Evolutionary conservation across 2,888 invertebrate genomes (phyloP).

Genomic region (Autographa pulchrina): DNA sequence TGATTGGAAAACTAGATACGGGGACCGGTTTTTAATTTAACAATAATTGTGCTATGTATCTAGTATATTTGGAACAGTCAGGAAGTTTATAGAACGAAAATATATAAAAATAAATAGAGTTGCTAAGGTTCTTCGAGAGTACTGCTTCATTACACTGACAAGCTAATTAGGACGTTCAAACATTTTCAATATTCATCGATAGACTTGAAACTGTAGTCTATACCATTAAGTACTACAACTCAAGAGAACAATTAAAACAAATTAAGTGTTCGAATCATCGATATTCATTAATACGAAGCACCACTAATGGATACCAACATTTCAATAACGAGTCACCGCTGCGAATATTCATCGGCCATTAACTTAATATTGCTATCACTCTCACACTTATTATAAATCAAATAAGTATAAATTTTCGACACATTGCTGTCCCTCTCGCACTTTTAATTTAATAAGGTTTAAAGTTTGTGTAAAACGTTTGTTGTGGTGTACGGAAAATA

Average conservation of each 20-base stretch:
- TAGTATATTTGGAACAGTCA: too few relatives aligned
- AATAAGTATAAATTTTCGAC: conserved; percentile 24
- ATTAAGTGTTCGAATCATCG: conserved; percentile 40
- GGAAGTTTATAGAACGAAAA: too few relatives aligned
- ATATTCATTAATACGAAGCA: conserved; percentile 41
- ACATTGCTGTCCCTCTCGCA: conserved; percentile 4
- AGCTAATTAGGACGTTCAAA: background rate
- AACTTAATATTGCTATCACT: conserved; percentile 34
- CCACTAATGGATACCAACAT: conserved; percentile 57
- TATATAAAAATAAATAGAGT: background rate
- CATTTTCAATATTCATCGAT: background rate
- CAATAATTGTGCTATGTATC: too few relatives aligned
- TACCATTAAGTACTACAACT: background rate
- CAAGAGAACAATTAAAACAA: conserved; percentile 13
- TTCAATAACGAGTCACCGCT: conserved; percentile 52
- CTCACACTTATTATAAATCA: conserved; percentile 30
- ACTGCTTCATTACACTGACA: background rate
- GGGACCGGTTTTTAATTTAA: too few relatives aligned
- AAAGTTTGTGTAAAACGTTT: conserved; percentile 6
- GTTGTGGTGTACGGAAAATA: background rate
- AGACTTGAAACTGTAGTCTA: background rate
- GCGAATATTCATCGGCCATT: conserved; percentile 53
- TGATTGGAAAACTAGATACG: too few relatives aligned
- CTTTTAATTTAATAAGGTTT: conserved; percentile 20
- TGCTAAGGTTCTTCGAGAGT: background rate